Evolutionary conservation across 2,888 invertebrate genomes (phyloP).

Genomic region (Lamellibrachia columna): DNA sequence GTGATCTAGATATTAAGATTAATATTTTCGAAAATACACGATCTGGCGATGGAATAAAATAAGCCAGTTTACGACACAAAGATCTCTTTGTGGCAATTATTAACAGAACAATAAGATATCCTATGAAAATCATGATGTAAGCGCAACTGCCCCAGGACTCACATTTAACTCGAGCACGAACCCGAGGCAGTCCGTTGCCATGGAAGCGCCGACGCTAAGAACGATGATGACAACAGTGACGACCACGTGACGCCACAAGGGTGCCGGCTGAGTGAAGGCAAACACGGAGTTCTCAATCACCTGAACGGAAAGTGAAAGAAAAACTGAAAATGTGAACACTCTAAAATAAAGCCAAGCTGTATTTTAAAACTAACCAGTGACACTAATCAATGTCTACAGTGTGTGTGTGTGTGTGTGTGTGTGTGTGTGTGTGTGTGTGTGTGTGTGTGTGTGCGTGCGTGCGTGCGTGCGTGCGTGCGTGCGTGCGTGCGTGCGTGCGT

Average conservation of each 20-base stretch:
- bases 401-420: background rate
- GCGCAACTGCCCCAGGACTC: slow-evolving; percentile 22
- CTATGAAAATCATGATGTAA: too few relatives aligned
- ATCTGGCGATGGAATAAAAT: too few relatives aligned
- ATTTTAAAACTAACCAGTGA: too few relatives aligned
- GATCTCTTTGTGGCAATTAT: too few relatives aligned
- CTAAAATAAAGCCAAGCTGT: too few relatives aligned
- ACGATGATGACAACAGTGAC: slow-evolving; percentile 77
- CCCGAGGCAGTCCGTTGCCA: slow-evolving; percentile 84
- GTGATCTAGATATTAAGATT: too few relatives aligned
- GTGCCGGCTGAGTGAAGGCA: slow-evolving; percentile 63
- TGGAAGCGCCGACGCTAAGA: slow-evolving; percentile 78
- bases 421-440: background rate
- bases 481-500: background rate
- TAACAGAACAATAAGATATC: too few relatives aligned
- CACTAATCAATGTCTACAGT: background rate
- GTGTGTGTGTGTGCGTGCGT: background rate
- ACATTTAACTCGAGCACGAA: slow-evolving; percentile 83
- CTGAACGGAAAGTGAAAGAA: slow-evolving; percentile 43
- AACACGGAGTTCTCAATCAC: slow-evolving; percentile 66
- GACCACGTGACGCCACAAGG: slow-evolving; percentile 67
- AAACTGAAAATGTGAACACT: background rate
- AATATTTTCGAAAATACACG: too few relatives aligned
- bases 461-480: background rate
- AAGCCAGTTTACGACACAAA: too few relatives aligned